Base-by-base conservation (phyloP, 2,888 invertebrate species). In the Nomada ferruginata region DNA sequence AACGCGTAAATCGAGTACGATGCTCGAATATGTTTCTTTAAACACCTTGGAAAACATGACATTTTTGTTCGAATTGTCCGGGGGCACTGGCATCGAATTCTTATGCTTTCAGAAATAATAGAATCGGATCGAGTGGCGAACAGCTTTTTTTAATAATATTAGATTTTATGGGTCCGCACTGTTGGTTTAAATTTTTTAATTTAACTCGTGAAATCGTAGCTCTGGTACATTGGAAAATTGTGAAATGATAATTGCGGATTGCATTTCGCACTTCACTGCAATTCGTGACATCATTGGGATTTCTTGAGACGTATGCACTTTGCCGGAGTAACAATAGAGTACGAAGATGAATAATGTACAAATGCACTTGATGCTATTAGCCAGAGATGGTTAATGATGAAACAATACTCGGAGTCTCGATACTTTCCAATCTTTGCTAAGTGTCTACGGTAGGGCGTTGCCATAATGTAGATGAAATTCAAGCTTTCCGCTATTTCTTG, bases 381-480 rank as follows among this genome's bases (percentile, higher is more conserved):
- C 42, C 42, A 42, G 7, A 59, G 64, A 65, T n/a, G 52, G 20
- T 64, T 60, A 26, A 52, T 52, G 59, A 59, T 23, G 50, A 65
- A 59, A 11, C 59, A 26, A 59, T 63, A 73, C 23, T 13, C 36
- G 47, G 23, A 36, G 63, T 64, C 59, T 60, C 20, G 73, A 76
- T 73, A 76, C 52, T 76, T 76, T 59, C 73, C 64, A 76, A 76
- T 76, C 73, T 76, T 76, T 73, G 52, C 44, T 52, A 55, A 76
- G 64, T 73, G 52, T 73, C 64, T 47, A 73, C 65, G 23, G 23
- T 55, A 70, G 44, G 15, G 59, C 26, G 42, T 64, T n/a, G 29
- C 52, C 59, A 65, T 44, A 64, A 26, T 44, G 53, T 26, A 44
- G 44, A 50, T 65, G 74, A 36, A 76, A 73, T 65, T 42, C 57